These are phyloP conservation scores for Ornithoptera alexandrae DNA, from an alignment of 2,888 invertebrate genomes.

Conservation along the genomic window DNA sequence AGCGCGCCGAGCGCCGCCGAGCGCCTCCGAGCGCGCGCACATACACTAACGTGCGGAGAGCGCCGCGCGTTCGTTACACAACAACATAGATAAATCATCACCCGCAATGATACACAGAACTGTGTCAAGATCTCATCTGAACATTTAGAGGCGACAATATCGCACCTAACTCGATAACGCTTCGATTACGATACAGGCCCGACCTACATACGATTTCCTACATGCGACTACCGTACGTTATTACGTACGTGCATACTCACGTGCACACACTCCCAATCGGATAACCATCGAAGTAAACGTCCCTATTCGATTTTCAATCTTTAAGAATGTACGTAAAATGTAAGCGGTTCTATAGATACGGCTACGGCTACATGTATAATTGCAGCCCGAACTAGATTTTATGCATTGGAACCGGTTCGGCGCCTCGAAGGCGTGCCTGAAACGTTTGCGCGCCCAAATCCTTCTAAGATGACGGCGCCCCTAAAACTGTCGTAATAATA, in stretches of 20 bases:
- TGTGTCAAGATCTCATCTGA: conserved; percentile 72
- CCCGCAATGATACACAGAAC: conserved; percentile 65
- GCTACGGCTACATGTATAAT: conserved; percentile 15
- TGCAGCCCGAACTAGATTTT: conserved; percentile 41
- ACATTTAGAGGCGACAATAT: conserved; percentile 37
- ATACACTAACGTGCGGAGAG: conserved; percentile 63
- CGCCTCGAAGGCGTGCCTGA: conserved; percentile 47
- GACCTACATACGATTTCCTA: conserved; percentile 23
- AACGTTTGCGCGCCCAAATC: conserved; percentile 61
- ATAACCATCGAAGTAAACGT: conserved; percentile 19
- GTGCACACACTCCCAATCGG: background rate
- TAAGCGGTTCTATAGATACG: conserved; percentile 8
- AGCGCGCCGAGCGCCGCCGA: conserved; percentile 48
- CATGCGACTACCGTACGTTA: background rate
- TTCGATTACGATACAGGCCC: conserved; percentile 4
- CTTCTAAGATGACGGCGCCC: conserved; percentile 70
- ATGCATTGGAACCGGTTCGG: conserved; percentile 47
- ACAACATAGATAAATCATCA: conserved; percentile 70
- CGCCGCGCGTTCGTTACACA: conserved; percentile 65
- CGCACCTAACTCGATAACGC: conserved; percentile 11
- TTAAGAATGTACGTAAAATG: conserved; percentile 3
- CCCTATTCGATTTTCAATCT: conserved; percentile 20
- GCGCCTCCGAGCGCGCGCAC: conserved; percentile 57
- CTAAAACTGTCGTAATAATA: conserved; percentile 77
- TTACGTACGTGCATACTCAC: too few species aligned